phyloP scores from a whole-genome alignment of 2,888 invertebrate genomes.

The Thysanoteuthis rhombus region DNA sequence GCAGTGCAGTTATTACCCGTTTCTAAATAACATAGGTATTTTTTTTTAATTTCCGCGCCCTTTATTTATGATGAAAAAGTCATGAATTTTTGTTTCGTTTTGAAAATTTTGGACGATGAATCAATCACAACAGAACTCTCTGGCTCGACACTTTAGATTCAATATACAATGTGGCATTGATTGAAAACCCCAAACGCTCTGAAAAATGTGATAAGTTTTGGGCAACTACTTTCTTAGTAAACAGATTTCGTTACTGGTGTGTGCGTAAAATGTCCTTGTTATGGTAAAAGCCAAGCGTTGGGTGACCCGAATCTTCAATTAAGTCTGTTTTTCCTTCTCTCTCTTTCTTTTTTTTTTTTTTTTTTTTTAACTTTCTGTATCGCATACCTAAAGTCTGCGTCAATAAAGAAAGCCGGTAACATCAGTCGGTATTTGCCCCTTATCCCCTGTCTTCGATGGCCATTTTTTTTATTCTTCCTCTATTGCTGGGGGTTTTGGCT shows the following conservation, averaged over 20 bases:
- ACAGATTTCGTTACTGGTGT: not conserved
- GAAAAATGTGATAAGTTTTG: not conserved
- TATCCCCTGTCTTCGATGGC: not conserved
- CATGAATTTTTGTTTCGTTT: too few relatives aligned
- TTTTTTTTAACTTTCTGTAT: not conserved
- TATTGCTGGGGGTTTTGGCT: not conserved
- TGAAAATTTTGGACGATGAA: too few relatives aligned
- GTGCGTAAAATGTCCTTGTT: not conserved
- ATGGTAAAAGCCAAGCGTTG: not conserved
- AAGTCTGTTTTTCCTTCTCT: not conserved
- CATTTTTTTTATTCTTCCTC: not conserved
- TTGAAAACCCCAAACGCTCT: not conserved
- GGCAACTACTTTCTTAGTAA: not conserved
- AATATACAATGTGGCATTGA: not conserved
- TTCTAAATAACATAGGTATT: too few relatives aligned
- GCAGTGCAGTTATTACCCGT: too few relatives aligned
- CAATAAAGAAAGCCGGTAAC: not conserved
- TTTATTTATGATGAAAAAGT: too few relatives aligned
- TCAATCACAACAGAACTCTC: too few relatives aligned
- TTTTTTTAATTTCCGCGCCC: too few relatives aligned
- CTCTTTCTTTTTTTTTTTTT: not conserved
- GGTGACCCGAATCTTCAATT: not conserved
- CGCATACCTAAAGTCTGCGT: not conserved
- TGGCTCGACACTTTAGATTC: too few relatives aligned
- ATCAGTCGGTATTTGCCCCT: not conserved